These are phyloP conservation scores for Ptyas mucosa DNA, from an alignment of 2,113 vertebrate genomes.

Conservation along the genomic window DNA sequence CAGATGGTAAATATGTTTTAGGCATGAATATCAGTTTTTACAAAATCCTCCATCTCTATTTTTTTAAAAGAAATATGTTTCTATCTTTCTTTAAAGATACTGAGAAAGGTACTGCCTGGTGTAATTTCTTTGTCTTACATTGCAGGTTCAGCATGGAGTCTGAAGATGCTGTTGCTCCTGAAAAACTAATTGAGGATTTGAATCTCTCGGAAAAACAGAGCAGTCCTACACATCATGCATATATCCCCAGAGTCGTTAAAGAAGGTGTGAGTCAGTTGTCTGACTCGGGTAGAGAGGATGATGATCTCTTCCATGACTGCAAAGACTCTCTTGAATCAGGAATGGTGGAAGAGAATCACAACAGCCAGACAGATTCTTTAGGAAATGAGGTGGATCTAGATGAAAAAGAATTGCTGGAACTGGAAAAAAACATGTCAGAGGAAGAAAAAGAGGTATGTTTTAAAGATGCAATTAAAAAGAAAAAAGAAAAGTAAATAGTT, in stretches of 20 bases:
- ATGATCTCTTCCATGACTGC: slow-evolving; percentile 75
- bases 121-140: background rate
- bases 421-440: slow-evolving; percentile 76
- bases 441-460: slow-evolving; percentile 77
- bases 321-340: slow-evolving; percentile 61
- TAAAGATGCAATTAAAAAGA: background rate
- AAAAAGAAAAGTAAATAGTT: too few species aligned
- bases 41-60: background rate
- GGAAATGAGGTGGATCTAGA: slow-evolving; percentile 67
- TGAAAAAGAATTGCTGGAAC: slow-evolving; percentile 73
- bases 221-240: background rate
- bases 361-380: slow-evolving; percentile 38
- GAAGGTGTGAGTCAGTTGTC: background rate
- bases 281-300: slow-evolving; percentile 43
- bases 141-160: slow-evolving; percentile 60
- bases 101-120: fast-evolving
- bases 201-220: slow-evolving; percentile 60
- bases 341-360: slow-evolving; percentile 43
- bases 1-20: background rate
- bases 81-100: background rate
- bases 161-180: slow-evolving; percentile 48
- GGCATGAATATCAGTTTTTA: background rate
- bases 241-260: background rate
- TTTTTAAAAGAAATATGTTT: background rate
- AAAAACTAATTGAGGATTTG: slow-evolving; percentile 58